Evolutionary conservation across 2,888 invertebrate genomes (phyloP), one percentile per base, ranked within the genome.

Genomic region (Ophion obscuratus): DNA sequence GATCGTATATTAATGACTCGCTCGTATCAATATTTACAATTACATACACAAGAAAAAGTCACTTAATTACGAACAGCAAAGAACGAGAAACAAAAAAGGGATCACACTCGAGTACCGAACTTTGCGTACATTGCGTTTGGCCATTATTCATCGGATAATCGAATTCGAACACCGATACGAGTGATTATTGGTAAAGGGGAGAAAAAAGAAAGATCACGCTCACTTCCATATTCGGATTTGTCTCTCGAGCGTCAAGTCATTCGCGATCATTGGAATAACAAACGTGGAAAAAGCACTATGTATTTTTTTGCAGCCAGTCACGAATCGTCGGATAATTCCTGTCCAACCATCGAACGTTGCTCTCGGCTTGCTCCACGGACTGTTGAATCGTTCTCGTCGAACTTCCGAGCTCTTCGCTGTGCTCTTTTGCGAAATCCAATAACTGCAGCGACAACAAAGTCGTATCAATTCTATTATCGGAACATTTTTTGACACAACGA

Each of bases 311-410:
- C 11, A 98, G 94, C 98, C 98, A 98, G 53, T 96, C 94, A 3
- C 96, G 95, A 84, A 98, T 97, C 2, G 95, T 95, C 77, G 96
- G 94, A 91, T 97, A 97, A 94, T 98, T 97, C 70, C 95, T 95
- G 76, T 96, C 95, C 96, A 97, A 97, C 98, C 98, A 99, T 88
- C 96, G 96, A 0, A 98, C 96, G 92, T 98, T 98, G 4, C 97
- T 96, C 88, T 97, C 96, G 0, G 97, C 97, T 76, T 96, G 96
- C 92, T 98, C 98, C 10, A 98, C 94, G 0, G 97, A 96, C 94
- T 98, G 98, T 84, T 96, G 96, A 0, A 97, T 96, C 0, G 97
- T 96, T 87, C 98, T 94, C 0, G 95, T 94, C 0, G 96, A 96
- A 6, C 95, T 94, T 0, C 97, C 97, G 17, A 97, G 95, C 82